Conservation (phyloP, 2,113 vertebrate genomes). For the Cebidichthys violaceus region DNA sequence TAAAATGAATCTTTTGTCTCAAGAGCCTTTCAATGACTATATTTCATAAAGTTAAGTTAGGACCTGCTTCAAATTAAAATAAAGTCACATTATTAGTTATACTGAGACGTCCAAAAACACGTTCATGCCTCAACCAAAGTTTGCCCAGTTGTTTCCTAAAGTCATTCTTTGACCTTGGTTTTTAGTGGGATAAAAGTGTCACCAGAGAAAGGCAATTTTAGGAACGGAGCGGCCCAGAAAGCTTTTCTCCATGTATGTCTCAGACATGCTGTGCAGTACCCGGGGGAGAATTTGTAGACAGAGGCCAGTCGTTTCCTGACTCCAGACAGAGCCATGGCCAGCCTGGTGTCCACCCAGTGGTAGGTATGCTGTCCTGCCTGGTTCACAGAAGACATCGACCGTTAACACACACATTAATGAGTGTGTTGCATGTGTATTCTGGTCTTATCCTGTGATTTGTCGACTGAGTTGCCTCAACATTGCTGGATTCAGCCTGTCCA, state of each 20-base stretch:
- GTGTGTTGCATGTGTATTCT: neutral
- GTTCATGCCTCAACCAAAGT: neutral
- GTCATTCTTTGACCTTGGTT: neutral
- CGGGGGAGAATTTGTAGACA: constrained; percentile 78
- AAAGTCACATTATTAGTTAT: neutral
- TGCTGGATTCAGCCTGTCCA: neutral
- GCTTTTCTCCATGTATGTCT: constrained; percentile 10
- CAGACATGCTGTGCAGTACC: constrained; percentile 56
- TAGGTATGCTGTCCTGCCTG: constrained; percentile 80
- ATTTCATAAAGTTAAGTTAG: neutral
- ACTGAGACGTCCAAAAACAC: neutral
- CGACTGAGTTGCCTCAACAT: neutral
- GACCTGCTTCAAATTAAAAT: neutral
- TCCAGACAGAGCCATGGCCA: constrained; percentile 75
- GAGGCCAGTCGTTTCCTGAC: constrained; percentile 77
- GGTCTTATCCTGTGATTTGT: neutral
- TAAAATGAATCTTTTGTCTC: neutral
- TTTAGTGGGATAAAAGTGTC: neutral
- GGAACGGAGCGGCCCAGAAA: neutral
- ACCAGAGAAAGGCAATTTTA: neutral
- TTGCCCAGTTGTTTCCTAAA: neutral
- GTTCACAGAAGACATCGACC: constrained; percentile 21
- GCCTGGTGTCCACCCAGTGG: constrained; percentile 78
- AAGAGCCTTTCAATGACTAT: neutral
- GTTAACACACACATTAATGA: neutral